These are phyloP conservation scores for Thomomys bottae DNA, from an alignment of 2,113 vertebrate species.

Conservation along the genomic window DNA sequence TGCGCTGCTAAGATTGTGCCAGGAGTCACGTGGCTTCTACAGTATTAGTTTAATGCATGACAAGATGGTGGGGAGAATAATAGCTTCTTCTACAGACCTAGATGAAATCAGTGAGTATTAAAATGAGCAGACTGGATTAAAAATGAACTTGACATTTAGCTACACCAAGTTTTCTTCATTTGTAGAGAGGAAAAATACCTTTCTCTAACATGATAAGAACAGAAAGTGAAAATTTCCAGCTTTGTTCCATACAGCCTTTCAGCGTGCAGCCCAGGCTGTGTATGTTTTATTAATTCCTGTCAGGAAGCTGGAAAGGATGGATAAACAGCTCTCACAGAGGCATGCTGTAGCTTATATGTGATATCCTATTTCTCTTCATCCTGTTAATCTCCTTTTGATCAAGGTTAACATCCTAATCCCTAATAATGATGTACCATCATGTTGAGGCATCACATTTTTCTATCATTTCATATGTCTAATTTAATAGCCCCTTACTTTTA, in stretches of 20 bases:
- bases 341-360: background rate
- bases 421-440: background rate
- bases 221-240: background rate
- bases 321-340: background rate
- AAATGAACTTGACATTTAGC: conserved; percentile 5
- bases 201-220: conserved; percentile 26
- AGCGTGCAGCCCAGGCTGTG: background rate
- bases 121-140: conserved; percentile 17
- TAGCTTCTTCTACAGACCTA: background rate
- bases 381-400: background rate
- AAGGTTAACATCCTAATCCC: background rate
- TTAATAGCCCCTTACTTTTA: background rate
- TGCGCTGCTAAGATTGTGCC: background rate
- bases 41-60: conserved; percentile 20
- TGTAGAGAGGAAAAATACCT: background rate
- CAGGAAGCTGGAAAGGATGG: background rate
- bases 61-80: background rate
- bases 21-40: background rate
- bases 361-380: background rate
- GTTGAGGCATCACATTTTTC: background rate
- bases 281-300: background rate
- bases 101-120: conserved; percentile 13
- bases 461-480: background rate
- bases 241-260: background rate
- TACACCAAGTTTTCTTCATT: background rate